Conservation (phyloP, 2,113 vertebrate species). For the Orientallactaga bullata region DNA sequence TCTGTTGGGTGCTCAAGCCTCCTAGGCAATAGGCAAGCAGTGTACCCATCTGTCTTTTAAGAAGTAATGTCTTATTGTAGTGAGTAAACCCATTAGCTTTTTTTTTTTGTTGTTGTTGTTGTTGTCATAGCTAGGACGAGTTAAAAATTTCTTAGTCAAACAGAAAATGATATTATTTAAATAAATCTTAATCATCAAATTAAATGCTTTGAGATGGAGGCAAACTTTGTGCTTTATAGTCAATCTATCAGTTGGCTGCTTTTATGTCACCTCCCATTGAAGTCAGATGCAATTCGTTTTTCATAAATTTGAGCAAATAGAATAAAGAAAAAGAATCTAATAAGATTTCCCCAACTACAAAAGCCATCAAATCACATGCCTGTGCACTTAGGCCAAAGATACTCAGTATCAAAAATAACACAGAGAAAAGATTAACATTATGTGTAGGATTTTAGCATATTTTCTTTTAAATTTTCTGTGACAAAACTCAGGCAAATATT, state of each 20-base stretch:
- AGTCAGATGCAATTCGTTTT: slow-evolving; percentile 54
- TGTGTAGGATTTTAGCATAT: neutral
- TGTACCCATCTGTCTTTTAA: neutral
- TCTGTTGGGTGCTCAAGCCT: neutral
- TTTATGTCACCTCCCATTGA: slow-evolving; percentile 46
- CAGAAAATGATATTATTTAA: slow-evolving; percentile 22
- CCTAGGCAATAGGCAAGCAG: neutral
- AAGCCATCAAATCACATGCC: neutral
- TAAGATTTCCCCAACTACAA: slow-evolving; percentile 27
- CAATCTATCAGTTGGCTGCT: slow-evolving; percentile 36
- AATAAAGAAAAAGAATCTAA: slow-evolving; percentile 41
- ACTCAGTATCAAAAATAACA: slow-evolving; percentile 14
- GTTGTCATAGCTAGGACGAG: neutral
- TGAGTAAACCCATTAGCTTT: neutral
- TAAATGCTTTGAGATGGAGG: neutral
- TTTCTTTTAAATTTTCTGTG: slow-evolving; percentile 43
- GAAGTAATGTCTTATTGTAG: neutral
- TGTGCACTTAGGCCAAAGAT: slow-evolving; percentile 25
- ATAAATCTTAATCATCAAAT: slow-evolving; percentile 53
- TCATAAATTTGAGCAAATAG: slow-evolving; percentile 39
- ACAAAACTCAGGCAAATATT: slow-evolving; percentile 21
- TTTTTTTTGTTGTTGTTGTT: neutral
- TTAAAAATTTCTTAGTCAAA: neutral
- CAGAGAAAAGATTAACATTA: neutral
- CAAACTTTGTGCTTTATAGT: slow-evolving; percentile 49